Conservation (phyloP, 1,140 invertebrate species). For the Drosophila nannoptera region DNA sequence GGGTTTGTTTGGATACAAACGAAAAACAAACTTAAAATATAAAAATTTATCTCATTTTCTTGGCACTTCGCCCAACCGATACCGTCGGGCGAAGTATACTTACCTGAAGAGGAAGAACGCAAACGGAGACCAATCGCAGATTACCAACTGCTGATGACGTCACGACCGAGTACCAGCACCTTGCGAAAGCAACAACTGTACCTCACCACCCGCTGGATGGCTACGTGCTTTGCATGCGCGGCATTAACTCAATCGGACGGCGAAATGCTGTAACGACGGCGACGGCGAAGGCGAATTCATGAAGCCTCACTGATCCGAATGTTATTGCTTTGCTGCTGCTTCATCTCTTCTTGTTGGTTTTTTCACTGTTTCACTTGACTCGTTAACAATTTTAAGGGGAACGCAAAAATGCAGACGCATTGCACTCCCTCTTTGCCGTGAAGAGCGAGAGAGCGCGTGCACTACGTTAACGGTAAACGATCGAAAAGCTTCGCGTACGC, state of each 20-base stretch:
- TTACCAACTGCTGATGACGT: constrained; percentile 5
- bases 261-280: not conserved
- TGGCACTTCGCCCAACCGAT: constrained; percentile 73
- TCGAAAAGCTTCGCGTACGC: constrained; percentile 11
- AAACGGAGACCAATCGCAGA: not conserved
- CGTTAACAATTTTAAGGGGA: constrained; percentile 6
- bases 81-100: constrained; percentile 78
- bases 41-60: constrained; percentile 69
- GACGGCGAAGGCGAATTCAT: not conserved
- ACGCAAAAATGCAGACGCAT: constrained; percentile 14
- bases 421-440: constrained; percentile 21
- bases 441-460: constrained; percentile 10
- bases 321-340: not conserved
- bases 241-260: constrained; percentile 42
- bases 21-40: constrained; percentile 67
- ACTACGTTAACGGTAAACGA: constrained; percentile 5
- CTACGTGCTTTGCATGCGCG: constrained; percentile 57
- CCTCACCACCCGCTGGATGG: constrained; percentile 63
- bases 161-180: constrained; percentile 41
- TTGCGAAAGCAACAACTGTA: constrained; percentile 61
- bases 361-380: constrained; percentile 56
- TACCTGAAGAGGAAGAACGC: constrained; percentile 49
- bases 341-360: constrained; percentile 1
- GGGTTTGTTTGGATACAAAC: constrained; percentile 26
- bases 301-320: constrained; percentile 10